Evolutionary conservation across 1,140 invertebrate species (phyloP), one percentile per base, ranked within the genome.

Genomic region (Panulirus ornatus): DNA sequence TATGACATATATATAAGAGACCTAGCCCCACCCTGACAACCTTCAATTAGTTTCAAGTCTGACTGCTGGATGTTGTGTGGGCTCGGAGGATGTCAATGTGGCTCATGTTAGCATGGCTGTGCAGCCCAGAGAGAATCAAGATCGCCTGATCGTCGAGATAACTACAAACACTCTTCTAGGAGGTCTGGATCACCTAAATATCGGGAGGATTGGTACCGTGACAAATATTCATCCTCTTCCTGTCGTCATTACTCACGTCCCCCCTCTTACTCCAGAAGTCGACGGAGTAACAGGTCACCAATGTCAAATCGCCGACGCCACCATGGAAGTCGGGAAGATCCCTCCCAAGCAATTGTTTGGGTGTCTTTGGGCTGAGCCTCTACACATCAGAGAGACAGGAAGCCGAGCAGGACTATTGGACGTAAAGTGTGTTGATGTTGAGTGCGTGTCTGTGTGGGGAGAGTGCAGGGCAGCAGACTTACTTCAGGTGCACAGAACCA

Each of bases 351-450:
- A 86, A 2, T 19, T 86, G 84, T 36, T 30, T 86, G 1, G 84
- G 84, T 14, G 71, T 86, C n/a, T 86, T 86, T 40, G 84, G 84
- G 0, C 71, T 86, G 22, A 86, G 84, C 54, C 70, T 86, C 27
- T 86, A 86, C 70, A 86, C 84, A n/a, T 76, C 70, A 22, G 84
- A 86, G 73, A 54, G 84, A 47, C 40, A 86, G 84, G 84, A n/a
- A n/a, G n/a, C n/a, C n/a, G n/a, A n/a, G n/a, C n/a, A n/a, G n/a
- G n/a, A n/a, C n/a, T n/a, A n/a, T n/a, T n/a, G n/a, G n/a, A n/a
- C n/a, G n/a, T n/a, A n/a, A n/a, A n/a, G n/a, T n/a, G n/a, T n/a
- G n/a, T n/a, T n/a, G n/a, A n/a, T n/a, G n/a, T n/a, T n/a, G n/a
- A n/a, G n/a, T n/a, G n/a, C n/a, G n/a, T n/a, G n/a, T n/a, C n/a